Conservation (phyloP, 1,140 invertebrate species). For the Cyclina sinensis region DNA sequence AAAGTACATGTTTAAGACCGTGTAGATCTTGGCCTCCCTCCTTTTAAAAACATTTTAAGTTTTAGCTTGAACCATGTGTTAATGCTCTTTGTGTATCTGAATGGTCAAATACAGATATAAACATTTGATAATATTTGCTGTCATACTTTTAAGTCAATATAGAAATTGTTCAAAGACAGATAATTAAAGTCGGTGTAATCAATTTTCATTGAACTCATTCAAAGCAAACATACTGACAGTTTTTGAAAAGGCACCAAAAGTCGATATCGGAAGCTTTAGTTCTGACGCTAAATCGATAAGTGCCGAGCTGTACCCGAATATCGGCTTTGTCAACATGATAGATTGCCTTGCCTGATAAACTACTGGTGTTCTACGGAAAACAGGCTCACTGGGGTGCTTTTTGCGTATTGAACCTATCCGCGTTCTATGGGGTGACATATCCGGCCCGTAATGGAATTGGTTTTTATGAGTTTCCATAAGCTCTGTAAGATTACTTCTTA, state of each 20-base stretch:
- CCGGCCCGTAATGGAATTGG: conserved; percentile 46
- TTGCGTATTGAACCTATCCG: conserved; percentile 26
- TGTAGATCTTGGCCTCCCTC: no score
- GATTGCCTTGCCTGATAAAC: conserved; percentile 4
- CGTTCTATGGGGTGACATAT: conserved; percentile 38
- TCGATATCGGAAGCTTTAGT: not conserved
- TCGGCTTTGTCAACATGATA: conserved; percentile 44
- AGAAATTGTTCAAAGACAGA: no score
- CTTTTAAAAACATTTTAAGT: no score
- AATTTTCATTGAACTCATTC: not conserved
- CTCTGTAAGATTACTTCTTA: not conserved
- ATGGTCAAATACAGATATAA: no score
- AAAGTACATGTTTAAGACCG: no score
- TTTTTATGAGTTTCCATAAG: conserved; percentile 16
- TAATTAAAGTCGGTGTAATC: no score
- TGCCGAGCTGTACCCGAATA: conserved; percentile 5
- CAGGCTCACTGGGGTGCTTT: conserved; percentile 27
- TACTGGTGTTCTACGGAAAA: not conserved
- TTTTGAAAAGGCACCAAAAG: not conserved
- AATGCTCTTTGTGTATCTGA: no score
- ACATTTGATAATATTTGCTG: no score
- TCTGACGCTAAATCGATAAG: not conserved
- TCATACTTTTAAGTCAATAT: no score
- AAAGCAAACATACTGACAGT: conserved; percentile 4
- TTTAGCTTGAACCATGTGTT: no score